Evolutionary conservation across 1,140 invertebrate genomes (phyloP).

Genomic region (Stratiolaelaps scimitus): DNA sequence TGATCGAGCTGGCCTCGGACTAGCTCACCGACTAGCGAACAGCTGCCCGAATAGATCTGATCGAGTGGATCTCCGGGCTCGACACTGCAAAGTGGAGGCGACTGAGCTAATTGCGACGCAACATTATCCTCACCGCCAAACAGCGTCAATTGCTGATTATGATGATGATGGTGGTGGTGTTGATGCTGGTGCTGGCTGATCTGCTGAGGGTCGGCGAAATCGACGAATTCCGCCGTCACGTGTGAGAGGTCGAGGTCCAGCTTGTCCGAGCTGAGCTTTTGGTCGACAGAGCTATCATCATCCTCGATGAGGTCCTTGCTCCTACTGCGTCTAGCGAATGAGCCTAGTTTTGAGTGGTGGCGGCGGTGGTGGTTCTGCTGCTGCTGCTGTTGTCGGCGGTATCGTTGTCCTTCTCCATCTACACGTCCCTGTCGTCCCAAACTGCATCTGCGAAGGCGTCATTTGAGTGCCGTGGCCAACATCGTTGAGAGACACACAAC

Average conservation of each 20-base stretch:
- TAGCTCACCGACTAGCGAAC: neutral
- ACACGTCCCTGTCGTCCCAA: neutral
- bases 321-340: no score
- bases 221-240: no score
- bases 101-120: no score
- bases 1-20: neutral
- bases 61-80: neutral
- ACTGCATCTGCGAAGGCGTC: constrained; percentile 27
- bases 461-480: constrained; percentile 21
- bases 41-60: neutral
- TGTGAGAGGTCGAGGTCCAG: neutral
- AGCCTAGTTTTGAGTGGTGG: no score
- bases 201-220: no score
- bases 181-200: no score
- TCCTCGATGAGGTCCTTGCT: neutral
- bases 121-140: no score
- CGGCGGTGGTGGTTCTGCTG: no score
- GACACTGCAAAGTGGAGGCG: no score
- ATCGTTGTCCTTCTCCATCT: neutral
- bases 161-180: no score
- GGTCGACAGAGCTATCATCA: neutral
- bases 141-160: no score
- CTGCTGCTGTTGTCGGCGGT: no score
- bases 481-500: constrained; percentile 4
- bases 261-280: neutral